These are phyloP conservation scores for Xestobium rufovillosum DNA, from an alignment of 2,888 invertebrate species.

Conservation along the genomic window DNA sequence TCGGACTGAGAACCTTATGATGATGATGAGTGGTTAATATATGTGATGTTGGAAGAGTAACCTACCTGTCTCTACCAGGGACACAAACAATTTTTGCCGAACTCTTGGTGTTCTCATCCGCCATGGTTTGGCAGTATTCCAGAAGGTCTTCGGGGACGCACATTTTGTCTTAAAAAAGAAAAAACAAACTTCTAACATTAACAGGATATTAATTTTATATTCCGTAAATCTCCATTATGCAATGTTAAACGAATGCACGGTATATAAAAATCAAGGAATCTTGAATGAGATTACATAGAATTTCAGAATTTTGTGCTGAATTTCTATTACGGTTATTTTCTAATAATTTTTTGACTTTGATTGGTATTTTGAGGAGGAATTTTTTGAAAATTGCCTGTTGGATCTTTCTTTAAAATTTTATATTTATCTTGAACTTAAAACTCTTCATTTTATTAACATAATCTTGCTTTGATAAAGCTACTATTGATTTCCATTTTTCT, in stretches of 20 bases:
- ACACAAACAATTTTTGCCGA: conserved; percentile 56
- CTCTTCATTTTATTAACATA: neutral
- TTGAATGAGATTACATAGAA: too few relatives aligned
- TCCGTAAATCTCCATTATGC: neutral
- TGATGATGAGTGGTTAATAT: neutral
- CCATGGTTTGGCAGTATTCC: conserved; percentile 61
- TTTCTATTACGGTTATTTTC: too few relatives aligned
- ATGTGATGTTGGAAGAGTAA: neutral
- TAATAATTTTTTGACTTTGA: too few relatives aligned
- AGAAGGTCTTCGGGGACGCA: conserved; percentile 62
- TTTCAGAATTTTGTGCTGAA: too few relatives aligned
- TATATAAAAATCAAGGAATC: too few relatives aligned
- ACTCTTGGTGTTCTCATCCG: conserved; percentile 52
- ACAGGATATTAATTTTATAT: neutral
- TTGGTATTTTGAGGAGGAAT: too few relatives aligned
- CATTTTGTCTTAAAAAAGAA: conserved; percentile 55
- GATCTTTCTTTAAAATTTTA: neutral
- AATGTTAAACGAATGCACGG: too few relatives aligned
- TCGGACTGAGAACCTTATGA: too few relatives aligned
- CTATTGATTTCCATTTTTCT: neutral
- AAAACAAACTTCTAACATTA: neutral
- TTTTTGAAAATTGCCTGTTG: neutral
- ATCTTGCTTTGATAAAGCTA: neutral
- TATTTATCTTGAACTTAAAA: neutral
- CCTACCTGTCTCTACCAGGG: conserved; percentile 62